Conservation (phyloP, 2,888 invertebrate genomes). For the Bombylius major region DNA sequence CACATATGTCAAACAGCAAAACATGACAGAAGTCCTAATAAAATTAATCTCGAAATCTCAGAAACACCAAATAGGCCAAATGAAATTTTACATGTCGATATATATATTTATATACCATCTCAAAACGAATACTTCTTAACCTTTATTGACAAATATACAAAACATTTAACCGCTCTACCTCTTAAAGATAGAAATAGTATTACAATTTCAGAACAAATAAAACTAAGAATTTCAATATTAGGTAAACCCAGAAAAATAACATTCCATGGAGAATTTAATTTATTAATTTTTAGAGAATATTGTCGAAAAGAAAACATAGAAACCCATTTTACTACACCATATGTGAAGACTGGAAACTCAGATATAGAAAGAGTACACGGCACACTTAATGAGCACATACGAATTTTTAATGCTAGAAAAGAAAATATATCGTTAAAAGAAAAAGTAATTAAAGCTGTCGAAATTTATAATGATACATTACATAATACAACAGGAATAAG, state of each 20-base stretch:
- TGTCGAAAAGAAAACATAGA: neutral
- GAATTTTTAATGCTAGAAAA: neutral
- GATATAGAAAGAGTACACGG: neutral
- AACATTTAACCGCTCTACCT: neutral
- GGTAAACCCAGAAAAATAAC: neutral
- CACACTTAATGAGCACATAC: neutral
- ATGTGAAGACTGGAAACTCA: neutral
- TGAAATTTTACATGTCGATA: neutral
- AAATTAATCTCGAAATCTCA: neutral
- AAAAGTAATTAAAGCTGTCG: neutral
- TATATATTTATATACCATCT: neutral
- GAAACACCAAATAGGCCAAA: neutral
- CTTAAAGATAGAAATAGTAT: neutral
- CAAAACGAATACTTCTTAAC: neutral
- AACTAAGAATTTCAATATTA: neutral
- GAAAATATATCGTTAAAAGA: neutral
- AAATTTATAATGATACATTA: neutral
- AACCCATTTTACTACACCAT: neutral
- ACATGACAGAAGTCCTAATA: neutral
- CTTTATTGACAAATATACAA: neutral
- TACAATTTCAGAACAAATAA: neutral
- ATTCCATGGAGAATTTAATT: neutral
- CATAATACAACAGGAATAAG: neutral
- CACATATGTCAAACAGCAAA: neutral
- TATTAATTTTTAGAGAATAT: neutral